Evolutionary conservation across 2,113 vertebrate genomes (phyloP).

Genomic region (Malurus melanocephalus): DNA sequence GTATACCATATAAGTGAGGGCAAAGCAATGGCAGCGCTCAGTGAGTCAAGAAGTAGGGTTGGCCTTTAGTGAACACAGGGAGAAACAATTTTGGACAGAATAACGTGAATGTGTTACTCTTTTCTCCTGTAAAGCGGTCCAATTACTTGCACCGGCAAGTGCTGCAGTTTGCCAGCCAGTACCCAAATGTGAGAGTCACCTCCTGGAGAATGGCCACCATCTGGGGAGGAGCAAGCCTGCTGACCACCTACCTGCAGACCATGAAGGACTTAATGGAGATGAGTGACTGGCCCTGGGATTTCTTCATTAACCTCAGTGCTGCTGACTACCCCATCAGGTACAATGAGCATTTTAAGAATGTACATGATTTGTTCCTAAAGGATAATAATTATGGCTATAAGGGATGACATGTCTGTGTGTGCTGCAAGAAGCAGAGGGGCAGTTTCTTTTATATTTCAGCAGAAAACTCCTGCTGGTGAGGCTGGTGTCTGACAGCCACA

Average conservation of each 20-base stretch:
- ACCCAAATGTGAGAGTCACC: constrained; percentile 90
- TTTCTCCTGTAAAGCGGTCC: constrained; percentile 80
- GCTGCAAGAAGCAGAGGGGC: not conserved
- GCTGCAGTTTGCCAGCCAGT: constrained; percentile 79
- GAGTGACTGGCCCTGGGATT: constrained; percentile 96
- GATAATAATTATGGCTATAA: not conserved
- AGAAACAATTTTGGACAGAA: not conserved
- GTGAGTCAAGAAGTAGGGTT: not conserved
- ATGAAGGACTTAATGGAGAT: constrained; percentile 95
- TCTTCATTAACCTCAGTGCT: constrained; percentile 98
- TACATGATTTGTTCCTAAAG: not conserved
- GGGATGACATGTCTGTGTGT: not conserved
- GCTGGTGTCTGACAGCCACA: not conserved
- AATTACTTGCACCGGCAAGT: constrained; percentile 93
- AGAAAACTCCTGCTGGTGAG: not conserved
- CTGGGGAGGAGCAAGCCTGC: constrained; percentile 96
- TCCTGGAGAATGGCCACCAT: constrained; percentile 97
- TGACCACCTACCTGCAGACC: constrained; percentile 92
- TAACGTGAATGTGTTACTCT: constrained; percentile 40
- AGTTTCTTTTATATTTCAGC: not conserved
- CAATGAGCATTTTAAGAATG: not conserved
- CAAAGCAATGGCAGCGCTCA: not conserved
- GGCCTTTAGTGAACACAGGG: not conserved
- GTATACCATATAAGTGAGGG: not conserved
- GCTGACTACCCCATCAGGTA: constrained; percentile 98